Base-by-base conservation (phyloP, 1,140 invertebrate genomes). In the Grapholita molesta region DNA sequence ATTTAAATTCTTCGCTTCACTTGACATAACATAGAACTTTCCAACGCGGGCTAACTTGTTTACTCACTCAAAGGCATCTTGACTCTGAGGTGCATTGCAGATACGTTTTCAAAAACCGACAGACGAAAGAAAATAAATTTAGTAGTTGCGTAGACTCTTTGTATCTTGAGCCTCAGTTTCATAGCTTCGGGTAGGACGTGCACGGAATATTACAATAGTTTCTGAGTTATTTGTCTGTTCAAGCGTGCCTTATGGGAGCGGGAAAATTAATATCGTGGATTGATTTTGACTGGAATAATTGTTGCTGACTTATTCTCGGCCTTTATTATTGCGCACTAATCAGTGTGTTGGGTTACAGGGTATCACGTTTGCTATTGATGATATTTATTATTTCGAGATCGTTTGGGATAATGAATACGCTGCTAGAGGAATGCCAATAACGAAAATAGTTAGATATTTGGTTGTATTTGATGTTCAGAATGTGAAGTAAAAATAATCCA, bases 161-260 rank as follows among this genome's bases (percentile, higher is more conserved):
- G 66, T 71, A 68, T 57, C 66, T n/a, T 65, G 66, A 71, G 70
- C 24, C 24, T 25, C 53, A 25, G 53, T 28, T 68, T 55, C 35
- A 68, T 71, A 71, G 66, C 68, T 65, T 66, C 21, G 57, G 55
- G 32, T 25, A 25, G 61, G 33, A 69, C 72, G 68, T 73, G 72
- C 35, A 48, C 23, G 55, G 69, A 73, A 73, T 73, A 70, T 73
- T 70, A 67, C 30, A 18, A 42, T 66, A 73, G 72, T 73, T 69
- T 42, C 33, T n/a, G 52, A 52, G 72, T 67, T 73, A 73, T 70
- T 70, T 73, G 68, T 73, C 67, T 73, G 71, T 55, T 69, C 66
- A 52, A 55, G 65, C 67, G 38, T 67, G 64, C 55, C 66, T 57
- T 57, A 57, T 57, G 66, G 52, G 48, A 52, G 65, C 35, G 57